Evolutionary conservation across 1,140 invertebrate species (phyloP), one percentile per base, ranked within the genome.

Genomic region (Colletes gigas): DNA sequence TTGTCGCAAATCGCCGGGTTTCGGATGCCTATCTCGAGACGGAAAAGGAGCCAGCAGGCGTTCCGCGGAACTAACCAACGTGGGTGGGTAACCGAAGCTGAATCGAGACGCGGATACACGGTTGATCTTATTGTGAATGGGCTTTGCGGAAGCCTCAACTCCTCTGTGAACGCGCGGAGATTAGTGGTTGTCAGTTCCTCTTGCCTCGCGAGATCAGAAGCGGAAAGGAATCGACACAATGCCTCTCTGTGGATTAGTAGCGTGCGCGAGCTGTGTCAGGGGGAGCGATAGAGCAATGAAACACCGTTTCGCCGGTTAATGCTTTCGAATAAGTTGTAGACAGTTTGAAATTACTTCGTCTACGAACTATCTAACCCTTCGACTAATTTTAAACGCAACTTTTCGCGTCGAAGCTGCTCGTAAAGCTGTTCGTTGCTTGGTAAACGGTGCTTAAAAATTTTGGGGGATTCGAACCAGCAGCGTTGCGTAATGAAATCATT

Each of bases 151-250:
- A 57, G 68, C 68, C 54, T 70, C 50, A 41, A 55, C 54, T 70
- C 30, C 50, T 70, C 68, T 57, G 65, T 70, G 68, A 57, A 57
- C 68, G 68, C 52, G 54, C 21, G 21, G 52, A 70, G 68, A 70
- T 70, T 70, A 57, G 39, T 41, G 52, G 68, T 41, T 41, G 54
- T 30, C 68, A 70, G 54, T 57, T 54, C 52, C 68, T 57, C 50
- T 70, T n/a, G 52, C 21, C n/a, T 5, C 52, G 68, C 68, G 68
- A n/a, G 68, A 70, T 55, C 52, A 54, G 68, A 70, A 55, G 54
- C 68, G 68, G 68, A 70, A 70, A 70, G 68, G 68, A 70, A 70
- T 55, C 54, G 50, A 55, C 54, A 70, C 30, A 70, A 70, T 70
- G 30, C 21, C 12, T 52, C 21, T 67, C 65, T 67, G 65, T 52